Evolutionary conservation across 2,888 invertebrate species (phyloP).

Genomic region (Pheosia tremula): DNA sequence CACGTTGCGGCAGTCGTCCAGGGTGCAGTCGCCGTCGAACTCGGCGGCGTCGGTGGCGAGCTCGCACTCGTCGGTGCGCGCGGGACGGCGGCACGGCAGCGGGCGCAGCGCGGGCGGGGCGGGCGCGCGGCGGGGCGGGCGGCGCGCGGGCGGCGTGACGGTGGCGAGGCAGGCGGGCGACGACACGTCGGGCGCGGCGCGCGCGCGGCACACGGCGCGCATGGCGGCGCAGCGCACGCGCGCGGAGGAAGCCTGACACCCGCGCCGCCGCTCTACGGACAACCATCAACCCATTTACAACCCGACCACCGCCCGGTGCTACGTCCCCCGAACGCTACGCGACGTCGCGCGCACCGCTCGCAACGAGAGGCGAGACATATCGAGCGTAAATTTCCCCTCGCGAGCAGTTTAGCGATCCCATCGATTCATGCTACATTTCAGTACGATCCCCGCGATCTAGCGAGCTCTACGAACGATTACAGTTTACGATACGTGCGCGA

Average conservation of each 20-base stretch:
- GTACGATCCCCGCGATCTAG: neutral
- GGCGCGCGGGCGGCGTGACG: slow-evolving; percentile 57
- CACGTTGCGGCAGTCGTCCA: slow-evolving; percentile 16
- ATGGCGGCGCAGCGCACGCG: slow-evolving; percentile 59
- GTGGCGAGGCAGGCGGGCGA: slow-evolving; percentile 81
- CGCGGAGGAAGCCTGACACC: slow-evolving; percentile 53
- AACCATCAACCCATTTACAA: slow-evolving; percentile 48
- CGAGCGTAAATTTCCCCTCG: neutral
- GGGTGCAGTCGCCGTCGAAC: slow-evolving; percentile 50
- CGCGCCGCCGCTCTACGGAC: slow-evolving; percentile 53
- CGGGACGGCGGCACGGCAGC: slow-evolving; percentile 48
- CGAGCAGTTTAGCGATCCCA: neutral
- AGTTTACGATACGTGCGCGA: slow-evolving; percentile 18
- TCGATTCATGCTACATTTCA: neutral
- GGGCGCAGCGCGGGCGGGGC: slow-evolving; percentile 50
- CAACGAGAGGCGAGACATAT: neutral
- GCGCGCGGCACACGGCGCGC: slow-evolving; percentile 85
- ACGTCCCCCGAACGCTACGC: slow-evolving; percentile 1
- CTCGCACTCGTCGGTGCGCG: slow-evolving; percentile 76
- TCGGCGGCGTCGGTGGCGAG: slow-evolving; percentile 81
- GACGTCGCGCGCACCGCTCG: neutral
- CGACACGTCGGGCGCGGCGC: slow-evolving; percentile 50
- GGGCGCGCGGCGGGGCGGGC: slow-evolving; percentile 53
- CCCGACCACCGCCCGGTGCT: slow-evolving; percentile 18
- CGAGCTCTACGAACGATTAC: neutral